Conservation (phyloP, 2,888 invertebrate genomes). For the Didymodactylos carnosus region DNA sequence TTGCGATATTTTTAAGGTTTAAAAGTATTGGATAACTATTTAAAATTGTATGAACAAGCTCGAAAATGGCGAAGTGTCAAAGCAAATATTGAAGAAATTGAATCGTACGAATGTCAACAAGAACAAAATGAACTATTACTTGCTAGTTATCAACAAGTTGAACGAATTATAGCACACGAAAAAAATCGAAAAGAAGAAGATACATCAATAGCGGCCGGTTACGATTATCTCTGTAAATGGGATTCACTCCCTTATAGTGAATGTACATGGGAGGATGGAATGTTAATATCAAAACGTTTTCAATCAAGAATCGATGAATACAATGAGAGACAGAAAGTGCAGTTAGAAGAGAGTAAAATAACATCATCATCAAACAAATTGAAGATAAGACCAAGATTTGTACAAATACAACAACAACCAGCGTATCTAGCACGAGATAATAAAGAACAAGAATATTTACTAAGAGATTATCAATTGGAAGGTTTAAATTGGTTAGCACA, state of each 20-base stretch:
- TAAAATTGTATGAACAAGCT: conserved; percentile 72
- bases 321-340: conserved; percentile 61
- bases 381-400: conserved; percentile 90
- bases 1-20: no score
- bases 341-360: conserved; percentile 63
- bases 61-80: conserved; percentile 56
- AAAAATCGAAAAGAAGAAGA: conserved; percentile 17
- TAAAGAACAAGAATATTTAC: conserved; percentile 44
- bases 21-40: conserved; percentile 56
- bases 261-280: conserved; percentile 88
- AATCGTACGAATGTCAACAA: conserved; percentile 83
- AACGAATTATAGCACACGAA: conserved; percentile 33
- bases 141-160: conserved; percentile 58
- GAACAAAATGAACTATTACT: conserved; percentile 75
- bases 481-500: conserved; percentile 95
- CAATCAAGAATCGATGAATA: conserved; percentile 66
- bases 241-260: conserved; percentile 85
- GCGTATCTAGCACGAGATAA: conserved; percentile 54
- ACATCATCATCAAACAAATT: no score
- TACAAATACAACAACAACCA: conserved; percentile 68
- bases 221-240: conserved; percentile 95
- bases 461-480: conserved; percentile 93
- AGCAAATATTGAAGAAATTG: conserved; percentile 85
- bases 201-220: no score
- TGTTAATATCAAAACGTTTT: conserved; percentile 60